Base-by-base conservation (phyloP, 2,888 invertebrate genomes). In the Protodeltote pygarga region DNA sequence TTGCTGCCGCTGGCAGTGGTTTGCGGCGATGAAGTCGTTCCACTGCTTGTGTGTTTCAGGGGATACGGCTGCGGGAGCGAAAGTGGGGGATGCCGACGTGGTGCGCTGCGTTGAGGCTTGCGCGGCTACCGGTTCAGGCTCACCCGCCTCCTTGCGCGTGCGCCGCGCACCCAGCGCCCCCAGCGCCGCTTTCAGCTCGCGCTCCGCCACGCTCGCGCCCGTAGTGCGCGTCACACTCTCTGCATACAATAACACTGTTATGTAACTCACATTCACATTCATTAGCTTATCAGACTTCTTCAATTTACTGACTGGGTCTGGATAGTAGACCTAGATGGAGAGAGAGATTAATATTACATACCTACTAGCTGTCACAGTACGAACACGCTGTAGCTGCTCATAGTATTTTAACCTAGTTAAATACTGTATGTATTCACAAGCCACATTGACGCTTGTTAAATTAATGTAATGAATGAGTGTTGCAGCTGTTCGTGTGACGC, bases 101-200 rank as follows among this genome's bases (percentile, higher is more conserved):
- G 25, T 2, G 15, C 32, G 15, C n/a, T 14, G 17, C 11, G n/a
- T 27, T n/a, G 11, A 15, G 9, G 53, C 29, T 3, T 45, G 17
- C 2, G 46, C 24, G 3, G 49, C 15, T 3, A 38, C 34, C 2
- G 45, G 6, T n/a, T 42, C 49, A 3, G 46, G 9, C 5, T 28
- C 45, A 3, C 34, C 32, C 2, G 53, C 55, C 2, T 75, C 79
- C 33, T 78, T 78, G 19, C 83, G 80, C 25, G 73, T 75, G 3
- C 79, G 78, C 27, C 71, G 77, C n/a, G 69, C 74, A 1, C 50
- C 51, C 29, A 75, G 75, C 5, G 70, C 76, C 0, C 75, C 71
- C 41, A 87, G 67, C 15, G 77, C 49, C 1, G 83, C 87, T 23
- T 71, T 70, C 50, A 89, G 70, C 66, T 87, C 85, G 3, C 86